Base-by-base conservation (phyloP, 1,140 invertebrate species). In the Aporrectodea caliginosa region DNA sequence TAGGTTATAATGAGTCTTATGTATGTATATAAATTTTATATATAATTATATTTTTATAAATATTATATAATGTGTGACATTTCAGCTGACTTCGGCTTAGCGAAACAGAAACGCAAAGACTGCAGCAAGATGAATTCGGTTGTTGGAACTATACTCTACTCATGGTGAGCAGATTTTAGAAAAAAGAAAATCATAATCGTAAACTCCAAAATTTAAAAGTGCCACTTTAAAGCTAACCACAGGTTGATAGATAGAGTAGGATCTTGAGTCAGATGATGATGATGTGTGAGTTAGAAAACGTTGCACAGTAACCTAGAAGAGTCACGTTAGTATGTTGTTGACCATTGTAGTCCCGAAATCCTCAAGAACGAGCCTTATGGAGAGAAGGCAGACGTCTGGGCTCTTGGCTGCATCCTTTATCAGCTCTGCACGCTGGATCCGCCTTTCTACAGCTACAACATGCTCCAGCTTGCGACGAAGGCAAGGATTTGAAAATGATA, bases 371-470 rank as follows among this genome's bases (percentile, higher is more conserved):
- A 85, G 58, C 87, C 88, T 6, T 89, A 89, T 80, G 88, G 87
- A 78, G 89, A 89, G 81, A 89, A 89, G 79, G 87, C 88, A 6
- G 88, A 89, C 79, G 84, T 89, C 31, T 89, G 88, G 88, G 87
- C 88, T 0, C 80, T 89, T 35, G 88, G 88, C 22, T 89, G 88
- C 82, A 86, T 88, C 30, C 79, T 89, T 34, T 89, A 89, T 80
- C 87, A 89, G 84, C 88, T 89, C 86, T 87, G 87, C 81, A 84
- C 84, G 0, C 82, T 89, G 1, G 81, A 85, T 71, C 87, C 88
- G 12, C 87, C 88, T 12, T 89, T 89, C 83, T 85, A 85, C 82
- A 85, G 83, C 79, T 84, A 82, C 78, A 88, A 88, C 80, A 88
- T 89, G 86, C 81, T 89, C 22, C 82, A 85, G 69, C 83, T 89